phyloP scores from a whole-genome alignment of 2,888 invertebrate species.

The Lepidocyrtoides sp. region DNA sequence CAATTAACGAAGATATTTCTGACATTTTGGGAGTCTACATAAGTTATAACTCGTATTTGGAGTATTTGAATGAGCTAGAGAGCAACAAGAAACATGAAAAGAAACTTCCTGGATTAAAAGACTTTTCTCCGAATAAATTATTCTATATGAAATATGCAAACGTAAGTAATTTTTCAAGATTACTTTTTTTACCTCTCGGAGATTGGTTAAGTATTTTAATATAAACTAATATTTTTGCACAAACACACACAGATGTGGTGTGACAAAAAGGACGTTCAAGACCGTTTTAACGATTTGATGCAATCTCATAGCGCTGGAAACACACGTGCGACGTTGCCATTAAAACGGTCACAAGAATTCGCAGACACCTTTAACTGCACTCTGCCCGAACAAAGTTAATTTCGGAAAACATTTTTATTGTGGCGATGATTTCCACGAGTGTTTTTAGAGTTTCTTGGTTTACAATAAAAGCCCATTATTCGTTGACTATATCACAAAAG shows the following conservation, averaged over 20 bases:
- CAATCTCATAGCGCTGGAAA: slow-evolving; percentile 52
- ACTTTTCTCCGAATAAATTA: slow-evolving; percentile 44
- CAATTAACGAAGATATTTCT: slow-evolving; percentile 70
- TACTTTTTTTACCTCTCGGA: too few species aligned
- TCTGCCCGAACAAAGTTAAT: background rate
- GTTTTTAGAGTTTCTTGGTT: background rate
- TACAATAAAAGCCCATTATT: background rate
- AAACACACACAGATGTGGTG: slow-evolving; percentile 65
- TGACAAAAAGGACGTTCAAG: slow-evolving; percentile 62
- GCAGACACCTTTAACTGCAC: slow-evolving; percentile 57
- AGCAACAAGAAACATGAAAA: slow-evolving; percentile 41
- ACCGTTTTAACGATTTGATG: slow-evolving; percentile 31
- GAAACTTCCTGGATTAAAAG: slow-evolving; percentile 61
- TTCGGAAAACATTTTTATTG: too few species aligned
- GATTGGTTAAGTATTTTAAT: background rate
- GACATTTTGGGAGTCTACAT: slow-evolving; percentile 67
- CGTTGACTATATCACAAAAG: slow-evolving; percentile 56
- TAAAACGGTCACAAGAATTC: slow-evolving; percentile 56
- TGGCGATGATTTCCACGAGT: too few species aligned
- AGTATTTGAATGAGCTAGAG: slow-evolving; percentile 49
- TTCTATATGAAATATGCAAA: slow-evolving; percentile 76
- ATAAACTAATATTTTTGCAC: background rate
- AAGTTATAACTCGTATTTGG: slow-evolving; percentile 44
- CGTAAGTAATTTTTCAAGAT: slow-evolving; percentile 5
- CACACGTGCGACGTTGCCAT: slow-evolving; percentile 50